Conservation (phyloP, 2,113 vertebrate genomes). For the Capricornis sumatraensis region DNA sequence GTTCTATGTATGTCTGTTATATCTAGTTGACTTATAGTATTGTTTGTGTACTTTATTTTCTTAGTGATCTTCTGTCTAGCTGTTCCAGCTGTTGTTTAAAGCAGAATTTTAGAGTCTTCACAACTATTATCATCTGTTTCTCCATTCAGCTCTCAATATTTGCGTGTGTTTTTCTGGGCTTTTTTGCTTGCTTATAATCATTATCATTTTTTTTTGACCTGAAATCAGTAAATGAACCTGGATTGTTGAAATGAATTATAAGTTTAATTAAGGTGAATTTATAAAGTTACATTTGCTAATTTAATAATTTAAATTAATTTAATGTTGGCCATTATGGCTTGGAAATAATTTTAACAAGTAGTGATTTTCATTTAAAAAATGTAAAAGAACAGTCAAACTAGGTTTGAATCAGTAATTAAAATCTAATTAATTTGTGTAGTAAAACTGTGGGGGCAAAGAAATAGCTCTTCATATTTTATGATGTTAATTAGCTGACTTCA, state of each 20-base stretch:
- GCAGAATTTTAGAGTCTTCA: neutral
- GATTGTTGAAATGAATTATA: slow-evolving; percentile 12
- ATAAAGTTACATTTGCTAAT: neutral
- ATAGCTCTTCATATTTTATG: neutral
- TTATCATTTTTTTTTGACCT: neutral
- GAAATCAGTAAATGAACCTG: neutral
- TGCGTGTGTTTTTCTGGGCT: neutral
- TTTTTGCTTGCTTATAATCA: neutral
- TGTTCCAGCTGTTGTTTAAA: neutral
- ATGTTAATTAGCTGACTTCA: neutral
- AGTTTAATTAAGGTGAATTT: neutral
- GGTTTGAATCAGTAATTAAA: neutral
- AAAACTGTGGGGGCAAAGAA: neutral
- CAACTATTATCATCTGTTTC: neutral
- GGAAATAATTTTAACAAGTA: slow-evolving; percentile 3
- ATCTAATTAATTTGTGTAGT: neutral
- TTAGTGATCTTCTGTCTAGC: neutral
- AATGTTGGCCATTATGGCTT: neutral
- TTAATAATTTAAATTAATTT: neutral
- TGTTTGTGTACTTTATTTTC: neutral
- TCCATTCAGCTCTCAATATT: neutral
- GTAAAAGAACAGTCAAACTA: neutral
- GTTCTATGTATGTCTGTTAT: neutral
- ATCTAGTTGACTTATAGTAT: neutral
- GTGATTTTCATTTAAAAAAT: slow-evolving; percentile 7